A percentile compares a stretch with the other conserved stretches of the same genome.
Evolutionary conservation across 2,888 invertebrate species (phyloP).

Genomic region (Drosophila infuscata): DNA sequence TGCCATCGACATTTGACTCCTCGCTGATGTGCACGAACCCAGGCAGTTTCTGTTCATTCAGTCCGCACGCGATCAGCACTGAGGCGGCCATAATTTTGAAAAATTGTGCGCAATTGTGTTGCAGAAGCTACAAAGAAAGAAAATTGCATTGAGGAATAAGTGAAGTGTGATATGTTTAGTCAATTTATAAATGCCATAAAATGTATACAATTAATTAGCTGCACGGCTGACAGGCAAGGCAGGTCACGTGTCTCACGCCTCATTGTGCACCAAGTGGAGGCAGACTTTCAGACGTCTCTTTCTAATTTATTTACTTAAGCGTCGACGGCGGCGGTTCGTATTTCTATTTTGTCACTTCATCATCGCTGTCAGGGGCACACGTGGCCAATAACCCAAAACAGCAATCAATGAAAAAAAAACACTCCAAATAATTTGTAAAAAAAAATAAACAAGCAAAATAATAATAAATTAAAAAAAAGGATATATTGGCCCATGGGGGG

Average conservation of each 20-base stretch:
- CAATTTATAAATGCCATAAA: slow-evolving; percentile 71
- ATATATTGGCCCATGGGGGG: slow-evolving; percentile 84
- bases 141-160: slow-evolving; percentile 15
- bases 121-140: slow-evolving; percentile 27
- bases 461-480: slow-evolving; percentile 16
- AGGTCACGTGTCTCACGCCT: slow-evolving; percentile 60
- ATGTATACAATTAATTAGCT: slow-evolving; percentile 68
- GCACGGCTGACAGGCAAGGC: slow-evolving; percentile 20
- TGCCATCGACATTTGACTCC: slow-evolving; percentile 89
- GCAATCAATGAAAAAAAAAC: slow-evolving; percentile 47
- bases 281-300: slow-evolving; percentile 38
- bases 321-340: slow-evolving; percentile 12
- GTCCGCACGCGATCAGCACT: slow-evolving; percentile 88
- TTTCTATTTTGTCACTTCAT: slow-evolving; percentile 73
- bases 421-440: slow-evolving; percentile 54
- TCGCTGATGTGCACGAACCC: slow-evolving; percentile 89
- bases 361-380: slow-evolving; percentile 68
- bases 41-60: slow-evolving; percentile 87
- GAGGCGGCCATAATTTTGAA: slow-evolving; percentile 87
- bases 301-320: slow-evolving; percentile 61
- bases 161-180: slow-evolving; percentile 45
- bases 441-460: slow-evolving; percentile 12
- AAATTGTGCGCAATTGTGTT: slow-evolving; percentile 40
- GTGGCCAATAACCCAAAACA: slow-evolving; percentile 53
- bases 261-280: slow-evolving; percentile 38